Percentiles rank a stretch among this genome's conserved stretches.
phyloP scores from a whole-genome alignment of 92 coral and sea anemone species.

The Palythoa grandis region DNA sequence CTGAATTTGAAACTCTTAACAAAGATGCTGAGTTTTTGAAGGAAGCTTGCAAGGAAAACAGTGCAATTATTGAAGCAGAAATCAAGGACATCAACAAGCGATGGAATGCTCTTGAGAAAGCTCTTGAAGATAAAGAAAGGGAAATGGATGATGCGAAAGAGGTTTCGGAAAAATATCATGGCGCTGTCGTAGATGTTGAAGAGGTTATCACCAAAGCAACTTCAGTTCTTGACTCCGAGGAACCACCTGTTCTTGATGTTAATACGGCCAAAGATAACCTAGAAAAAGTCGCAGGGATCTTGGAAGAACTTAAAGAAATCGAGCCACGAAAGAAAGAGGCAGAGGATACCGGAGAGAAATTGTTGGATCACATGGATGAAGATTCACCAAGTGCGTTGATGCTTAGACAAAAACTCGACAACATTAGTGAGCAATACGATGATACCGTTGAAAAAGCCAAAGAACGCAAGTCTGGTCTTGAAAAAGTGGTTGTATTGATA shows the following conservation, averaged over 20 bases:
- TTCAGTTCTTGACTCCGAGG: constrained; percentile 63
- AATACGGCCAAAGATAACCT: constrained; percentile 68
- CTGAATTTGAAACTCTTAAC: constrained; percentile 70
- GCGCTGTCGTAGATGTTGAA: constrained; percentile 68
- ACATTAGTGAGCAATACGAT: constrained; percentile 60
- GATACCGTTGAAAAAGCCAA: constrained; percentile 63
- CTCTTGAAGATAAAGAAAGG: constrained; percentile 70
- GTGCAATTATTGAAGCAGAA: constrained; percentile 82
- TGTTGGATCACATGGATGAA: constrained; percentile 80
- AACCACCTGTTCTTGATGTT: constrained; percentile 74
- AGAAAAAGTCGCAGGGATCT: constrained; percentile 64
- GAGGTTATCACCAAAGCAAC: constrained; percentile 75
- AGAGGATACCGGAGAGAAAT: constrained; percentile 69
- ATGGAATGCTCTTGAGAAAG: constrained; percentile 79
- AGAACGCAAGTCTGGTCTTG: constrained; percentile 70
- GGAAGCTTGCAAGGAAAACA: constrained; percentile 85
- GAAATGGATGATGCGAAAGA: constrained; percentile 64
- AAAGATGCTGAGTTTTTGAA: constrained; percentile 79
- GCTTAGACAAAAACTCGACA: constrained; percentile 74
- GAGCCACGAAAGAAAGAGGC: constrained; percentile 79
- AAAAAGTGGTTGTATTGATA: constrained; percentile 70
- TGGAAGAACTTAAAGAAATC: constrained; percentile 77
- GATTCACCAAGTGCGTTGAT: constrained; percentile 72
- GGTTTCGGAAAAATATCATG: constrained; percentile 66
- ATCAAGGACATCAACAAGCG: constrained; percentile 71